Base-by-base conservation (phyloP, 2,797 vertebrate genomes). In the Poecile montanus region DNA sequence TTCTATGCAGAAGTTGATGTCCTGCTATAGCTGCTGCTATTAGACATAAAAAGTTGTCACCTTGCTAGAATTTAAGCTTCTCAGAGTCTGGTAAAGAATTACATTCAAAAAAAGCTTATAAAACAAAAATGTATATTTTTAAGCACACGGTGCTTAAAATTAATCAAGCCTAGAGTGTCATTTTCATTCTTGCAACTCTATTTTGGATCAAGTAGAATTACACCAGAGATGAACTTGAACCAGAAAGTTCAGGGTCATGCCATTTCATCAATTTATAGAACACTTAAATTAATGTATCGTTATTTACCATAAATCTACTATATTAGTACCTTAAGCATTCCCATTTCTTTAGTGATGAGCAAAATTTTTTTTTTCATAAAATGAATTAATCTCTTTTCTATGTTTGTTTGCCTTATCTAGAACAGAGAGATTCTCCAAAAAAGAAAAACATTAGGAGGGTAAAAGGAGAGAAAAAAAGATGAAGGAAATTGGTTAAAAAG, bases 171-270 rank as follows among this genome's bases (percentile, higher is more conserved):
- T 74, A 29, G 20, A 54, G 17, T 81, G 38, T 66, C 4, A 68
- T 89, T 94, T 95, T 90, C 40, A 44, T 91, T 86, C 73, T 79
- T 84, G 36, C 63, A 70, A 72, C 53, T 89, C 57, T 85, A 6
- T 79, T 93, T 93, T 90, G 74, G 60, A 81, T 90, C 61, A 70
- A 76, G 30, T 45, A 72, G 51, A 76, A 50, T 79, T 82, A 84
- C 16, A 81, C 40, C 13, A 84, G 54, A 75, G 51, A 50, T 60
- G 32, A 94, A 90, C 67, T 77, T 80, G 68, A 85, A 67, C 44
- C 11, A 50, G 42, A 30, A 94, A 88, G 47, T 85, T 95, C 68
- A 34, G 58, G 62, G 29, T 94, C 61, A 61, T 1, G 1, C 10
- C 20, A 56, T 85, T 95, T 89, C 18, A 75, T 79, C 44, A 44